phyloP scores from a whole-genome alignment of 1,140 invertebrate genomes.

The Lepidurus packardi region DNA sequence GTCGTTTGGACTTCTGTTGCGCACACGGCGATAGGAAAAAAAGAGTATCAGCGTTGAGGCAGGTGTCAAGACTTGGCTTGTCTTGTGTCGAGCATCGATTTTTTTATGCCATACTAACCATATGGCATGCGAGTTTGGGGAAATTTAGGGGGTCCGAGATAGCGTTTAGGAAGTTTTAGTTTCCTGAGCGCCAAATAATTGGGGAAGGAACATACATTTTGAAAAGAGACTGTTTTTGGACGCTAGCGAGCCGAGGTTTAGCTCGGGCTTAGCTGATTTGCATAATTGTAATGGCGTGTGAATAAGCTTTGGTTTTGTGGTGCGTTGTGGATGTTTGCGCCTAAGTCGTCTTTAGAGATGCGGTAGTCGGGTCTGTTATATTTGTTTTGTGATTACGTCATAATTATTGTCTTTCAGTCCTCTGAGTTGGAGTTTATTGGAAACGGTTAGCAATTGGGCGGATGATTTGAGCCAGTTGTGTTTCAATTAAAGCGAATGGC shows the following conservation, averaged over 20 bases:
- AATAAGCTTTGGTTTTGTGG: not conserved
- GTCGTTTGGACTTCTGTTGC: too few species aligned
- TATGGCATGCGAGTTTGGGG: not conserved
- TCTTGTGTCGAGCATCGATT: too few species aligned
- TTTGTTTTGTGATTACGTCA: too few species aligned
- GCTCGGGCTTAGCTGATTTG: not conserved
- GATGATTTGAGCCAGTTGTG: not conserved
- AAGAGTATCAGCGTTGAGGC: too few species aligned
- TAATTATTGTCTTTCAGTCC: too few species aligned
- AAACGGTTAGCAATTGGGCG: constrained; percentile 18
- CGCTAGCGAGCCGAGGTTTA: constrained; percentile 2
- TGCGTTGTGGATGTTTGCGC: not conserved
- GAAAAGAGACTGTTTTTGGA: not conserved
- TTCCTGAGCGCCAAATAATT: not conserved
- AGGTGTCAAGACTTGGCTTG: too few species aligned
- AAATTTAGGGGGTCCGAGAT: not conserved
- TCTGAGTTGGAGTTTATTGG: not conserved
- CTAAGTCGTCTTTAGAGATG: too few species aligned
- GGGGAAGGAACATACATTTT: not conserved
- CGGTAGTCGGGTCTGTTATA: too few species aligned
- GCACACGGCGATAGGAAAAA: too few species aligned
- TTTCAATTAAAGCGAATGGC: constrained; percentile 13
- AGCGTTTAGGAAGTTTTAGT: not conserved
- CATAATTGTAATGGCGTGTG: constrained; percentile 21
- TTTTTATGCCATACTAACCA: not conserved